Evolutionary conservation across 2,888 invertebrate genomes (phyloP).

Genomic region (Bellardia pandia): DNA sequence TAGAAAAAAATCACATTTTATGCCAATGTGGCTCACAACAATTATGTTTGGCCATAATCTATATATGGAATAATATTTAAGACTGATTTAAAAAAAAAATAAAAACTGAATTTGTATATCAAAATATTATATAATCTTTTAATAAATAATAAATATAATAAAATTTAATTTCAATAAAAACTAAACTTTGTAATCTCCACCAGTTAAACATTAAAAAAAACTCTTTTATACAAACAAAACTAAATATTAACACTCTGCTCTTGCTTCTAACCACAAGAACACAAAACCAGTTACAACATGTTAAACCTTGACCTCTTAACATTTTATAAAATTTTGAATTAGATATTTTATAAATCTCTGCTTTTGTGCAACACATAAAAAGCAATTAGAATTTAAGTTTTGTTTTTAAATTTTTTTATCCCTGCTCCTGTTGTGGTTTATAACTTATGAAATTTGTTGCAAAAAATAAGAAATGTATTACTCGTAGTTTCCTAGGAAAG

Average conservation of each 20-base stretch:
- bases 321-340: conserved; percentile 12
- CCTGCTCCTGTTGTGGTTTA: conserved; percentile 1
- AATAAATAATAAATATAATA: too few relatives aligned
- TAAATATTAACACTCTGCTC: background rate
- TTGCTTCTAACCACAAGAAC: background rate
- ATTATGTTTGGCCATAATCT: too few relatives aligned
- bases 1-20: too few relatives aligned
- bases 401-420: background rate
- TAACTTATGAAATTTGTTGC: background rate
- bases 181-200: background rate
- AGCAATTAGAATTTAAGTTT: conserved; percentile 27
- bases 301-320: conserved; percentile 33
- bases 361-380: background rate
- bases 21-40: too few relatives aligned
- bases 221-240: background rate
- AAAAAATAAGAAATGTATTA: background rate
- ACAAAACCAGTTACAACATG: background rate
- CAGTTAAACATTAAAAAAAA: background rate
- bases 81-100: too few relatives aligned
- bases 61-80: too few relatives aligned
- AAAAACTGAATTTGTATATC: too few relatives aligned
- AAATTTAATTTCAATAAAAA: background rate
- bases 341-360: background rate
- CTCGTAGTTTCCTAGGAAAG: background rate
- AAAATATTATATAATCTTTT: too few relatives aligned